Evolutionary conservation across 2,797 vertebrate genomes (phyloP), one percentile per base, ranked within the genome.

Genomic region (Artibeus lituratus): DNA sequence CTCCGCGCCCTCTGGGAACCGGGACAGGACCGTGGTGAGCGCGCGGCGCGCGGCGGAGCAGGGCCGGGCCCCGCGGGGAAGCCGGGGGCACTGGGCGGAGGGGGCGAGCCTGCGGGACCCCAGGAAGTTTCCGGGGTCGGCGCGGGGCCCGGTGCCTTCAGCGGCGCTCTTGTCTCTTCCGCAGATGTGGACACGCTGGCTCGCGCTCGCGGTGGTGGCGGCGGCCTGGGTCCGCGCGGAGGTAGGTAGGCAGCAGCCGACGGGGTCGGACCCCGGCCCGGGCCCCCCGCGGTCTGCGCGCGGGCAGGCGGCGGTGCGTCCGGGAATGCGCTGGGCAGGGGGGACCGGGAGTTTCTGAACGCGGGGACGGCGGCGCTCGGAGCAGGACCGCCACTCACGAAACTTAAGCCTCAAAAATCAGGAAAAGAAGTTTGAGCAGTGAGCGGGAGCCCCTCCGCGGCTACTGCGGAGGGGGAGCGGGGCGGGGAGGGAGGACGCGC

Each of bases 121-220:
- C 2, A 49, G 53, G 92, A 97, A 97, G 97, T 98, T 97, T 93
- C 72, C 73, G 42, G 92, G 95, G 85, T 87, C 55, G 26, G 83
- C n/a, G 47, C 47, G 65, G 92, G 92, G 87, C 51, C 84, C 70
- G 80, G 84, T n/a, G 69, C 90, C 91, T 84, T 94, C 91, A 87
- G 78, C 18, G 90, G 62, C 35, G 57, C 39, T 81, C 73, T 85
- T 72, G 32, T 95, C 73, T 94, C 94, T 97, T 67, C 97, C 97
- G 96, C 98, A 98, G 98, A 97, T 98, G 96, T 98, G 98, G 97
- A 98, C 97, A 97, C 98, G 94, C 96, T 98, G 98, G 84, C 97
- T 98, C 29, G 94, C 98, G 51, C 97, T 98, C 85, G 98, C 97
- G 87, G 81, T 97, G 86, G 95, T 97, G 96, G 97, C 97, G 73